Percentiles rank a stretch among this genome's conserved stretches.
phyloP scores from a whole-genome alignment of 2,888 invertebrate genomes.

The Gerosis bhagava region DNA sequence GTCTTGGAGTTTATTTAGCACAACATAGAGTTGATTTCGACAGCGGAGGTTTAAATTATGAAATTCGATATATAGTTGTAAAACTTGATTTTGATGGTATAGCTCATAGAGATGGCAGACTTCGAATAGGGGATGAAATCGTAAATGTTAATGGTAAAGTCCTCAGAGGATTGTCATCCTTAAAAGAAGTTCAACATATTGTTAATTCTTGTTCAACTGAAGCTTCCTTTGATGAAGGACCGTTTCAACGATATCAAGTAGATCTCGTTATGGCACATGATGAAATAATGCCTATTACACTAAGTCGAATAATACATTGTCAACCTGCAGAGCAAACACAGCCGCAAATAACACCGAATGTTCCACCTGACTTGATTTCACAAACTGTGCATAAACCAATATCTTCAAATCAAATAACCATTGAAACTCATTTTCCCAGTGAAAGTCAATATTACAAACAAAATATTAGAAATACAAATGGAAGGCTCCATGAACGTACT shows the following conservation, averaged over 20 bases:
- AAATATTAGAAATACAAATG: slow-evolving; percentile 42
- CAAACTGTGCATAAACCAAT: slow-evolving; percentile 70
- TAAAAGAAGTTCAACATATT: slow-evolving; percentile 84
- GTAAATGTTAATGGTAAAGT: slow-evolving; percentile 94
- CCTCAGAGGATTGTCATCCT: slow-evolving; percentile 87
- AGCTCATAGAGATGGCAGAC: slow-evolving; percentile 90
- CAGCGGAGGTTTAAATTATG: slow-evolving; percentile 75
- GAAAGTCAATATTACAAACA: slow-evolving; percentile 53
- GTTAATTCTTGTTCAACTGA: slow-evolving; percentile 79
- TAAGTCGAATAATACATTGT: slow-evolving; percentile 69
- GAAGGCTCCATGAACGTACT: slow-evolving; percentile 43
- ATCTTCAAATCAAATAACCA: slow-evolving; percentile 65
- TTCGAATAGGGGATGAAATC: slow-evolving; percentile 94
- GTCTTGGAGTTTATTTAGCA: slow-evolving; percentile 87
- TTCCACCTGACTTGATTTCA: slow-evolving; percentile 75
- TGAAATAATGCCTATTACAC: slow-evolving; percentile 80
- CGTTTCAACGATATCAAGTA: slow-evolving; percentile 76
- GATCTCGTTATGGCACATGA: slow-evolving; percentile 85
- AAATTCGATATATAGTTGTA: slow-evolving; percentile 84
- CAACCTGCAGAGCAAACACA: slow-evolving; percentile 57
- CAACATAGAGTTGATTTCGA: slow-evolving; percentile 83
- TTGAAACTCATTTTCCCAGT: slow-evolving; percentile 73
- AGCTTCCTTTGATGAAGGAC: slow-evolving; percentile 59
- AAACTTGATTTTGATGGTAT: slow-evolving; percentile 85
- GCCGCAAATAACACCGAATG: slow-evolving; percentile 45